Percentiles rank a stretch among this genome's conserved stretches.
Evolutionary conservation across 2,797 vertebrate genomes (phyloP).

Genomic region (Philypnodon macrostomus): DNA sequence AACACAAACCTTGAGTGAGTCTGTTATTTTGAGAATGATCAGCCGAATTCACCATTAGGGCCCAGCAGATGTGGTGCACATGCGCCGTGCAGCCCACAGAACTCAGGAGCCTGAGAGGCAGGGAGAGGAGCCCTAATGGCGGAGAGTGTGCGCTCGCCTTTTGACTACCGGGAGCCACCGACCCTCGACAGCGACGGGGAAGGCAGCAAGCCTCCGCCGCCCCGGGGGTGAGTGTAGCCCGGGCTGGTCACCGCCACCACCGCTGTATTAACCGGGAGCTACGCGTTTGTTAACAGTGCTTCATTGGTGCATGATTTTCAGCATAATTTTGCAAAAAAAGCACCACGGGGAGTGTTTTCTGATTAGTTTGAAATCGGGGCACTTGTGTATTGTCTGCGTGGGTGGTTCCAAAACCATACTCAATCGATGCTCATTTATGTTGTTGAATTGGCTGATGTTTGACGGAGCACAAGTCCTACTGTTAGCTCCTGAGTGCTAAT

Average conservation of each 20-base stretch:
- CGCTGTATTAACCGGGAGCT: conserved; percentile 21
- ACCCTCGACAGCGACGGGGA: conserved; percentile 85
- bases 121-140: conserved; percentile 81
- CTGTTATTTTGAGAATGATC: too few relatives aligned
- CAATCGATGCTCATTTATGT: neutral
- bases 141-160: conserved; percentile 84
- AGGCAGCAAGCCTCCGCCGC: conserved; percentile 79
- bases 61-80: conserved; percentile 67
- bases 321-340: conserved; percentile 39
- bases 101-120: conserved; percentile 67
- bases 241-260: neutral
- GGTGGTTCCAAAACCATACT: neutral
- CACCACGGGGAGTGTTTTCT: neutral
- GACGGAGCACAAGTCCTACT: conserved; percentile 26
- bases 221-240: conserved; percentile 73
- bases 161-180: conserved; percentile 84
- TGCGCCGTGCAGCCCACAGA: conserved; percentile 62
- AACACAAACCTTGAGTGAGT: too few relatives aligned
- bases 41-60: conserved; percentile 66
- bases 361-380: neutral
- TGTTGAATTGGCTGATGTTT: conserved; percentile 34
- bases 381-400: neutral
- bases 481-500: conserved; percentile 62
- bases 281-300: conserved; percentile 50
- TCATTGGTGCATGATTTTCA: conserved; percentile 46